A percentile compares a stretch with the other conserved stretches of the same genome.
phyloP scores from a whole-genome alignment of 2,888 invertebrate genomes.

The Aromia moschata region DNA sequence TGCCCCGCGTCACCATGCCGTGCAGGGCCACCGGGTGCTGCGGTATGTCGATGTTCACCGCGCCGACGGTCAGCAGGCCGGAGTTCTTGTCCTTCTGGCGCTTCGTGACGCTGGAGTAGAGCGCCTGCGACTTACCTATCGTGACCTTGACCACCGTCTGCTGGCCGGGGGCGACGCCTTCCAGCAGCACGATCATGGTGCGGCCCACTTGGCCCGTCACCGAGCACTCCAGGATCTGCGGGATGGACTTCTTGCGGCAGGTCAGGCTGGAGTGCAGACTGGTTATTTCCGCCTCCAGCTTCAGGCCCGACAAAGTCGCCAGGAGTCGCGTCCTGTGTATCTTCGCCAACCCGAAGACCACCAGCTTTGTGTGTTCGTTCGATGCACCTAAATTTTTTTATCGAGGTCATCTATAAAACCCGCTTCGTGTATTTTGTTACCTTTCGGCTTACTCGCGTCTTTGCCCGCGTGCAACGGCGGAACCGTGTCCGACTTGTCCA shows the following conservation, averaged over 20 bases:
- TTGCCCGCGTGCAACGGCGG: conserved; percentile 59
- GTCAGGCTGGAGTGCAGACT: conserved; percentile 91
- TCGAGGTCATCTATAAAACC: background rate
- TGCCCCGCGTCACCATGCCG: conserved; percentile 97
- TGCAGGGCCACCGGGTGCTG: conserved; percentile 98
- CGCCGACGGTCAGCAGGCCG: conserved; percentile 85
- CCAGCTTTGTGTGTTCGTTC: conserved; percentile 76
- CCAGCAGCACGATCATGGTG: conserved; percentile 90
- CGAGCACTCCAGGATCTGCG: conserved; percentile 76
- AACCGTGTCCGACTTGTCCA: conserved; percentile 65
- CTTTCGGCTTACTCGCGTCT: conserved; percentile 59
- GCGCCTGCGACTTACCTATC: conserved; percentile 89
- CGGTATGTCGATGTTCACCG: conserved; percentile 92
- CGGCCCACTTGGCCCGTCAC: conserved; percentile 90
- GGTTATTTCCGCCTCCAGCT: conserved; percentile 93
- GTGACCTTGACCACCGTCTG: conserved; percentile 95
- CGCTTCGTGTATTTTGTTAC: conserved; percentile 4
- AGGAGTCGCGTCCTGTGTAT: conserved; percentile 87
- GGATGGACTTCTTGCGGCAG: conserved; percentile 84
- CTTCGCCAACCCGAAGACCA: conserved; percentile 87
- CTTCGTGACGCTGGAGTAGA: conserved; percentile 86
- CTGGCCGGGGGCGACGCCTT: conserved; percentile 89
- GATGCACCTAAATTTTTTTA: conserved; percentile 20
- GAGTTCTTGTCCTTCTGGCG: conserved; percentile 82
- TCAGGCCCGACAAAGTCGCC: conserved; percentile 92